These are phyloP conservation scores for Henicopernis longicauda DNA, from an alignment of 2,113 vertebrate species.

Conservation along the genomic window DNA sequence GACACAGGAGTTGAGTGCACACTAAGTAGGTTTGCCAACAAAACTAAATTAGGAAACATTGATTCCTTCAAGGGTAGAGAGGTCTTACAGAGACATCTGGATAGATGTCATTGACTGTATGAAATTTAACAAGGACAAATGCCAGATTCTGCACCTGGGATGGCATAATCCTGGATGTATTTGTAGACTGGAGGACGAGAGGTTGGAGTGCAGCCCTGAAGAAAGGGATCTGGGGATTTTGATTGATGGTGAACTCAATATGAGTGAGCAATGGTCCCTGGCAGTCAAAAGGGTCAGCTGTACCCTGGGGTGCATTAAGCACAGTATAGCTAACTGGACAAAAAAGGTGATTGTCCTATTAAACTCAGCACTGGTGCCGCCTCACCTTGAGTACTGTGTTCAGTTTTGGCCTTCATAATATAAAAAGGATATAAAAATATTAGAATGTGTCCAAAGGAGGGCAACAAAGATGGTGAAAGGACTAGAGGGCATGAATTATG, in stretches of 20 bases:
- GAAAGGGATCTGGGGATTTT: neutral
- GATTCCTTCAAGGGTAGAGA: neutral
- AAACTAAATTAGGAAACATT: neutral
- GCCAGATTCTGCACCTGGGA: neutral
- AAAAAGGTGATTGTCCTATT: neutral
- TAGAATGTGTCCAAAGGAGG: neutral
- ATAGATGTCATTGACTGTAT: neutral
- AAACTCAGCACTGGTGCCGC: neutral
- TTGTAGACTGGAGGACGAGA: neutral
- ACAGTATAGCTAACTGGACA: neutral
- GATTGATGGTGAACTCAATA: neutral
- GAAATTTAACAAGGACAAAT: neutral
- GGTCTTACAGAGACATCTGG: neutral
- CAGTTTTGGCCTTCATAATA: neutral
- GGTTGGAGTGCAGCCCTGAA: no score
- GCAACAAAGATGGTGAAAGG: neutral
- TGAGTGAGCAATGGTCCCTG: neutral
- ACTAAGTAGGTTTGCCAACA: neutral
- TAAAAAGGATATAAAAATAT: neutral
- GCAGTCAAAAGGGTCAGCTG: neutral
- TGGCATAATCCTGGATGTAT: neutral
- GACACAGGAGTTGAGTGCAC: accelerated
- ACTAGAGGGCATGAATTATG: neutral
- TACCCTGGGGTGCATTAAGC: neutral
- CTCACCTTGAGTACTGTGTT: neutral